Evolutionary conservation across 53 echinoderm and acorn worm species (phyloP).

Genomic region (Paracentrotus lividus): DNA sequence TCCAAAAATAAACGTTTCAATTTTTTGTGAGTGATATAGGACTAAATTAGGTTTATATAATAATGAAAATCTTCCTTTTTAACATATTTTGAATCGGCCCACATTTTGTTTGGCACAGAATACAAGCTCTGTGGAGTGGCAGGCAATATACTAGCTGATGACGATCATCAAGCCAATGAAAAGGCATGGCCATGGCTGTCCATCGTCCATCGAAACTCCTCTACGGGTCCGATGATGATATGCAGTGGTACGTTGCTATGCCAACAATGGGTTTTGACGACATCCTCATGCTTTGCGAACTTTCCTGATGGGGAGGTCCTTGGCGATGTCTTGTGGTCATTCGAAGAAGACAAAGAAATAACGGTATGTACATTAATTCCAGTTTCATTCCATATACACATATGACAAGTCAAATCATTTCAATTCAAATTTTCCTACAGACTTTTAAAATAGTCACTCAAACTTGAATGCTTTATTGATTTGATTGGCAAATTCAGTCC

Average conservation of each 20-base stretch:
- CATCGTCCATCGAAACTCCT: slow-evolving; percentile 49
- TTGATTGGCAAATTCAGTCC: too few relatives aligned
- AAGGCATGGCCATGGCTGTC: slow-evolving; percentile 88
- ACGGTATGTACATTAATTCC: too few relatives aligned
- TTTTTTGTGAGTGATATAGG: too few relatives aligned
- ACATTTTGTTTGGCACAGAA: slow-evolving; percentile 72
- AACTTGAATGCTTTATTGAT: too few relatives aligned
- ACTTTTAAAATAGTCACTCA: too few relatives aligned
- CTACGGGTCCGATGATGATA: slow-evolving; percentile 38
- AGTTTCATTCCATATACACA: too few relatives aligned
- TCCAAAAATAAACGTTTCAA: too few relatives aligned
- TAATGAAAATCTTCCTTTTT: too few relatives aligned
- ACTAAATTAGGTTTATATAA: too few relatives aligned
- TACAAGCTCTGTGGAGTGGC: slow-evolving; percentile 80
- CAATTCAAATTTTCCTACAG: too few relatives aligned
- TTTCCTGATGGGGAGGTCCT: background rate
- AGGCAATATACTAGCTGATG: background rate
- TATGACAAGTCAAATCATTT: too few relatives aligned
- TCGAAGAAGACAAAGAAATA: slow-evolving; percentile 20
- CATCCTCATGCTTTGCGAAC: slow-evolving; percentile 71
- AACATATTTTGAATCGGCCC: too few relatives aligned
- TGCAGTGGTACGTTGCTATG: slow-evolving; percentile 85
- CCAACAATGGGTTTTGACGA: slow-evolving; percentile 81
- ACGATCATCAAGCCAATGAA: slow-evolving; percentile 55
- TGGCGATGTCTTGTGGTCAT: background rate